These are phyloP conservation scores for Harpagifer antarcticus DNA, from an alignment of 2,797 vertebrate species.

Conservation along the genomic window DNA sequence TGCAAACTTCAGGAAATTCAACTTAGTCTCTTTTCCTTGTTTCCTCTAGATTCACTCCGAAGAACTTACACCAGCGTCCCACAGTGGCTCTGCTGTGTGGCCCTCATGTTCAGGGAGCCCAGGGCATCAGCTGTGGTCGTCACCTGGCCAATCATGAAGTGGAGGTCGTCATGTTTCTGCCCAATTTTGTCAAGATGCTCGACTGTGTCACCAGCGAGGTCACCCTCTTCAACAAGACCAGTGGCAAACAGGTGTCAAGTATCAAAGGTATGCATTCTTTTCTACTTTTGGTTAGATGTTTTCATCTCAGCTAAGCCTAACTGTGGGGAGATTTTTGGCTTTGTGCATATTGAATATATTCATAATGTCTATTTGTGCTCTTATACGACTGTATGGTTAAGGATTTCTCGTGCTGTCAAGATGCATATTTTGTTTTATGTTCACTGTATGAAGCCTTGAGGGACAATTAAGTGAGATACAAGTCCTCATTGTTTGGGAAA, in stretches of 20 bases:
- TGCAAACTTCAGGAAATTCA: not conserved
- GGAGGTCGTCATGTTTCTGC: constrained; percentile 95
- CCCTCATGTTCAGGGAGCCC: constrained; percentile 97
- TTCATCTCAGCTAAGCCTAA: too few species aligned
- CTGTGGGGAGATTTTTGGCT: too few species aligned
- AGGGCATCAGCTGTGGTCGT: constrained; percentile 97
- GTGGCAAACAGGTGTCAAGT: constrained; percentile 93
- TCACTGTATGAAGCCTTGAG: too few species aligned
- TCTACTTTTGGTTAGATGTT: not conserved
- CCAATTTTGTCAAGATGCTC: constrained; percentile 98
- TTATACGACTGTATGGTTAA: too few species aligned
- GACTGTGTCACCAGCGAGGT: constrained; percentile 95
- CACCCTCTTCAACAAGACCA: constrained; percentile 93
- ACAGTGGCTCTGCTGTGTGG: constrained; percentile 95
- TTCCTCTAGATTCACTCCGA: constrained; percentile 91
- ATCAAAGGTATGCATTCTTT: constrained; percentile 89
- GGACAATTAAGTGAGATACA: too few species aligned
- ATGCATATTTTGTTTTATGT: too few species aligned
- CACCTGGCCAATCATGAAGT: constrained; percentile 98
- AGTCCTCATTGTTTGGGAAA: too few species aligned
- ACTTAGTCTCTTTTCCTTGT: not conserved
- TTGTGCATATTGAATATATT: too few species aligned
- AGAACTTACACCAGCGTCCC: constrained; percentile 98
- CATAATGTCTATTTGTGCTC: too few species aligned
- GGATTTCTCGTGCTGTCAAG: too few species aligned